Evolutionary conservation across 2,888 invertebrate genomes (phyloP).

Genomic region (Crocallis elinguaria): DNA sequence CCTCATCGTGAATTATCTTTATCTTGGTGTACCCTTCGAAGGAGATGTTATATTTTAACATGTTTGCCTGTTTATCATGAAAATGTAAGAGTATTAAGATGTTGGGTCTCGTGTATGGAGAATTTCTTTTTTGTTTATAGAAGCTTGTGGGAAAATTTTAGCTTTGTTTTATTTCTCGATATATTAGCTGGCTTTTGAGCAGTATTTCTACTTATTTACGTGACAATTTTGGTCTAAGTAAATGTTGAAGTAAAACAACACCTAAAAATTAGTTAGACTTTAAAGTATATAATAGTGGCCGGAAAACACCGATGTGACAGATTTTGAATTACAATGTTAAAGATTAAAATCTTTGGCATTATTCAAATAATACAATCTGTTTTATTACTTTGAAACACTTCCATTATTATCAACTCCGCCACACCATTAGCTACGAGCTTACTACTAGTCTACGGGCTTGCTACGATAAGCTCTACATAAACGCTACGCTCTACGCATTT

Average conservation of each 20-base stretch:
- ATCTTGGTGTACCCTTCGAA: constrained; percentile 16
- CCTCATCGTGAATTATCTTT: constrained; percentile 22
- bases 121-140: background rate
- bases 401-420: background rate
- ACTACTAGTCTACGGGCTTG: constrained; percentile 1
- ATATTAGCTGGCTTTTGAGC: too few relatives aligned
- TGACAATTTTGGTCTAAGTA: too few relatives aligned
- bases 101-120: constrained; percentile 3
- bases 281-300: too few relatives aligned
- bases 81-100: constrained; percentile 4
- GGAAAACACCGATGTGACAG: too few relatives aligned
- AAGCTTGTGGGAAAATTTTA: too few relatives aligned
- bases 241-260: too few relatives aligned
- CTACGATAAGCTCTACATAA: constrained; percentile 8
- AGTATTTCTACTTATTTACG: too few relatives aligned
- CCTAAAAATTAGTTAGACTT: too few relatives aligned
- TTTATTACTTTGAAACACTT: background rate
- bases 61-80: constrained; percentile 20
- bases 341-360: too few relatives aligned
- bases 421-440: background rate
- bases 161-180: too few relatives aligned
- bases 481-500: constrained; percentile 1
- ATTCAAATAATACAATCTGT: background rate
- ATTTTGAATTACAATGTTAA: too few relatives aligned
- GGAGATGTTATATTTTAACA: constrained; percentile 21